Conservation (phyloP, 2,888 invertebrate genomes). For the Ischnura elegans region DNA sequence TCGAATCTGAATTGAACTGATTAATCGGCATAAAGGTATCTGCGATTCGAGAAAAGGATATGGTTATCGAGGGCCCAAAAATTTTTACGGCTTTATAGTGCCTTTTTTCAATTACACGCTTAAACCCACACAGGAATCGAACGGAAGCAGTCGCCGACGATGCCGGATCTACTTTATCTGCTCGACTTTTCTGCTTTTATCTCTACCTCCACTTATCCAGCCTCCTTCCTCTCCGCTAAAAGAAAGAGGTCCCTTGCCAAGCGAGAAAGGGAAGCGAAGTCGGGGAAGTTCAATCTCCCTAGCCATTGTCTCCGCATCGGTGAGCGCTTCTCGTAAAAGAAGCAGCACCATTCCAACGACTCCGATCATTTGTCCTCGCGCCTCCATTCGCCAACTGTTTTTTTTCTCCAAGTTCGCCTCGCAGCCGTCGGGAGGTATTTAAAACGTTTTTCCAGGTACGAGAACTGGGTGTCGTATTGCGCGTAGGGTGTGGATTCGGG, state of each 20-base stretch:
- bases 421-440: background rate
- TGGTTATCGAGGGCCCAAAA: no score
- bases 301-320: background rate
- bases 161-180: background rate
- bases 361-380: background rate
- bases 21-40: no score
- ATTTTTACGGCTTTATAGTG: no score
- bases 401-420: background rate
- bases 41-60: no score
- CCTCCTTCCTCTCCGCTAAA: background rate
- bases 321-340: background rate
- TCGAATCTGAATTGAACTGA: no score
- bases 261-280: background rate
- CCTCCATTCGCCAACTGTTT: background rate
- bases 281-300: background rate
- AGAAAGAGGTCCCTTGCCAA: background rate
- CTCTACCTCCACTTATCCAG: background rate
- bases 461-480: background rate
- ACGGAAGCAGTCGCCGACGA: no score
- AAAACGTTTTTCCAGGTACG: constrained; percentile 1
- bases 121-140: no score
- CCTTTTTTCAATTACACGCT: no score
- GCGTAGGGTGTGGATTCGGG: background rate
- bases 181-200: background rate
- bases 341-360: background rate